These are phyloP conservation scores for Macropodus opercularis DNA, from an alignment of 2,797 vertebrate species.

Conservation along the genomic window DNA sequence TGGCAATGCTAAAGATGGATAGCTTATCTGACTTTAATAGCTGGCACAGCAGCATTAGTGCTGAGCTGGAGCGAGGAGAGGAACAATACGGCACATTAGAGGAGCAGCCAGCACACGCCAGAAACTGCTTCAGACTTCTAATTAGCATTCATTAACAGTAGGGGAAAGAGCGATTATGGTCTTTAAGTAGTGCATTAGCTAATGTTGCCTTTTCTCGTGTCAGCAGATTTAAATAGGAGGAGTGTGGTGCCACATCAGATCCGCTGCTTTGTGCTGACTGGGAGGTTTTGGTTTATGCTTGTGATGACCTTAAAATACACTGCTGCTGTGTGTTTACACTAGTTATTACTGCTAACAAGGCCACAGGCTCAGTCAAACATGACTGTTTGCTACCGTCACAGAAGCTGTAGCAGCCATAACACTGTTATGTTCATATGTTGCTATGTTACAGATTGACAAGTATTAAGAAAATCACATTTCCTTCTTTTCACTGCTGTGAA, in stretches of 20 bases:
- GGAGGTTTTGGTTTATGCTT: constrained; percentile 65
- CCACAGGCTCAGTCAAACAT: constrained; percentile 62
- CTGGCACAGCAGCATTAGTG: constrained; percentile 83
- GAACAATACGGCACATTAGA: constrained; percentile 84
- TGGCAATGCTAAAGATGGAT: constrained; percentile 81
- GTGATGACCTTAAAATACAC: constrained; percentile 75
- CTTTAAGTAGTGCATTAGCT: constrained; percentile 87
- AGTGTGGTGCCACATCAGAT: constrained; percentile 75
- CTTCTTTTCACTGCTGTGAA: neutral
- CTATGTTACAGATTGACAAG: constrained; percentile 6
- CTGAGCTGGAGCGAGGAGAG: constrained; percentile 77
- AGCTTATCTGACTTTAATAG: constrained; percentile 84
- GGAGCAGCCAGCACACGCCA: constrained; percentile 79
- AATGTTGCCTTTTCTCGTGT: constrained; percentile 81
- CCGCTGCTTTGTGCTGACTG: constrained; percentile 73
- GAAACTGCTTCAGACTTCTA: constrained; percentile 81
- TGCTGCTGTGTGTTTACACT: constrained; percentile 73
- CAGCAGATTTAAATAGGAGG: constrained; percentile 82
- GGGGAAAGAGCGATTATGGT: constrained; percentile 85
- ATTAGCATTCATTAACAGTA: constrained; percentile 88
- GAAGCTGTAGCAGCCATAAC: constrained; percentile 39
- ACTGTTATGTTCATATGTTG: constrained; percentile 9
- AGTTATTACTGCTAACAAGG: constrained; percentile 72
- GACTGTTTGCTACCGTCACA: constrained; percentile 48
- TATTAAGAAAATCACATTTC: neutral